Percentiles rank a stretch among this genome's conserved stretches.
phyloP scores from a whole-genome alignment of 2,113 vertebrate genomes.

The Colistium nudipinnis region DNA sequence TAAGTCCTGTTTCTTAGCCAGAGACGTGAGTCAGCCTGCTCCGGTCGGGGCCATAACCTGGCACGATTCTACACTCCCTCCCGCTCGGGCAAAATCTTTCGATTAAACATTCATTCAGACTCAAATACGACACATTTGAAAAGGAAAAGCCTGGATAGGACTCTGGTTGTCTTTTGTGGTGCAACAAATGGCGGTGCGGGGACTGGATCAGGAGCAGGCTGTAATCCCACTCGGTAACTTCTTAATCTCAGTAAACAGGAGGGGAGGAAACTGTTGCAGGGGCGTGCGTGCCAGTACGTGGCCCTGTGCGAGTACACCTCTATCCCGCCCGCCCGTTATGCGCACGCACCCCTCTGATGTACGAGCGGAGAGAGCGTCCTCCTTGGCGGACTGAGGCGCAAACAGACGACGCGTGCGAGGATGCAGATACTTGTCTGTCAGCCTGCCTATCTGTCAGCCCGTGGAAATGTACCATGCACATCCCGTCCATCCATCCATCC shows the following conservation, averaged over 20 bases:
- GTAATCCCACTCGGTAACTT: slow-evolving; percentile 56
- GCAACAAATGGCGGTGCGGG: slow-evolving; percentile 4
- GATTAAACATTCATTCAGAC: not conserved
- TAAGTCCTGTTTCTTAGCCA: slow-evolving; percentile 61
- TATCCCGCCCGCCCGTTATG: slow-evolving; percentile 50
- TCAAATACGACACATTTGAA: not conserved
- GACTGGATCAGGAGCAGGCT: slow-evolving; percentile 29
- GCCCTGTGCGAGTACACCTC: slow-evolving; percentile 58
- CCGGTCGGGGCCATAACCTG: slow-evolving; percentile 13
- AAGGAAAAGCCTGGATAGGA: not conserved
- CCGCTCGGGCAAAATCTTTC: slow-evolving; percentile 29
- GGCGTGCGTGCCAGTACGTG: slow-evolving; percentile 58
- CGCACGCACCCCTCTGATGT: slow-evolving; percentile 58
- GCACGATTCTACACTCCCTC: slow-evolving; percentile 33
- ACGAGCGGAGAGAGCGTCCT: slow-evolving; percentile 61
- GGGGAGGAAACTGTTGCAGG: slow-evolving; percentile 49
- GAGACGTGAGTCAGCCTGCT: slow-evolving; percentile 62
- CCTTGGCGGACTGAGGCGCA: slow-evolving; percentile 50
- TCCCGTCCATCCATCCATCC: not conserved
- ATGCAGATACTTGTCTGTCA: slow-evolving; percentile 50
- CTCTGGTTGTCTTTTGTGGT: slow-evolving; percentile 7
- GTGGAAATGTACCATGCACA: slow-evolving; percentile 34
- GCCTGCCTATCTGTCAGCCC: slow-evolving; percentile 39
- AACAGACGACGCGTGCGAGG: slow-evolving; percentile 64
- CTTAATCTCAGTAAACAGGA: slow-evolving; percentile 65